Percentiles rank a stretch among this genome's conserved stretches.
phyloP scores from a whole-genome alignment of 2,797 vertebrate species.

The Megaceryle alcyon region DNA sequence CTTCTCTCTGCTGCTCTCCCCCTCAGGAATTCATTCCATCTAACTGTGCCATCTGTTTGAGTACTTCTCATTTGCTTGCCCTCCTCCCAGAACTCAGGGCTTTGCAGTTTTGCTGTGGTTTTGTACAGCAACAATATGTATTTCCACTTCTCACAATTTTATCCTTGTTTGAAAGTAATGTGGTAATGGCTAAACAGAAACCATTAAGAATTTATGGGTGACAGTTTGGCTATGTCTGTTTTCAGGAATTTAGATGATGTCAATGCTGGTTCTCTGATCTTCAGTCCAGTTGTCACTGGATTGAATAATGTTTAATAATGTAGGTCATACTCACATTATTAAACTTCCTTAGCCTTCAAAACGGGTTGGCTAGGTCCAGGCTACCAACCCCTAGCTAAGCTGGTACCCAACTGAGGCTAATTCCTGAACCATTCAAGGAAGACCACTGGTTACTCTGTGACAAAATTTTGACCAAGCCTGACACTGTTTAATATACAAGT shows the following conservation, averaged over 20 bases:
- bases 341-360: not conserved
- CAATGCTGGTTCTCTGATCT: not conserved
- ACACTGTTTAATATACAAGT: not conserved
- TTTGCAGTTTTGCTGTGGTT: not conserved
- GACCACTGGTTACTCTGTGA: not conserved
- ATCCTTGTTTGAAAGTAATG: not conserved
- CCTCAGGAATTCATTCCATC: not conserved
- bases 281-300: not conserved
- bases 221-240: not conserved
- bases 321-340: not conserved
- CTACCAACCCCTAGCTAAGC: not conserved
- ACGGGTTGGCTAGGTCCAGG: not conserved
- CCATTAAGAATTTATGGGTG: not conserved
- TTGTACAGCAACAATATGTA: not conserved
- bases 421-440: not conserved
- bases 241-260: not conserved
- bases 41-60: conserved; percentile 22
- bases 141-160: not conserved
- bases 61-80: not conserved
- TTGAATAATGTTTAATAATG: too few relatives aligned
- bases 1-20: not conserved
- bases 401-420: not conserved
- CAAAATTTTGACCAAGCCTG: not conserved
- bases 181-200: not conserved
- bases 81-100: not conserved